These are phyloP conservation scores for Chydorus sphaericus DNA, from an alignment of 2,888 invertebrate species.

Conservation along the genomic window DNA sequence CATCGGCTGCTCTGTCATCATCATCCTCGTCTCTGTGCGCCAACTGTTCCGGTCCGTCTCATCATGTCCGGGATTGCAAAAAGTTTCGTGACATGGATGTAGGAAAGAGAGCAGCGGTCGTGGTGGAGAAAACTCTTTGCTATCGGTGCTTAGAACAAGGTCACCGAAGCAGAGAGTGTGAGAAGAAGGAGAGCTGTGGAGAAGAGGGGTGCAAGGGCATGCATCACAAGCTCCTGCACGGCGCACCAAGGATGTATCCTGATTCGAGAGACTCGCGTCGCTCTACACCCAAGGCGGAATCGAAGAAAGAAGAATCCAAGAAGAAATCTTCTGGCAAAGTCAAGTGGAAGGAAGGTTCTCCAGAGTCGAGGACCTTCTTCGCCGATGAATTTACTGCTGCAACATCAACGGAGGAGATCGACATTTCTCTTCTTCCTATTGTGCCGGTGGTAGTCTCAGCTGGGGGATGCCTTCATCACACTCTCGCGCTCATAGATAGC, in stretches of 20 bases:
- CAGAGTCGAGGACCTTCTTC: too few species aligned
- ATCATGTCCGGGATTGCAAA: neutral
- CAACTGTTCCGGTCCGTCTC: neutral
- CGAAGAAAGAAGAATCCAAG: too few species aligned
- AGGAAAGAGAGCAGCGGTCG: neutral
- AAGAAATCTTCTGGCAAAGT: too few species aligned
- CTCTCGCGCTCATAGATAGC: slow-evolving; percentile 13
- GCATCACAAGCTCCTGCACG: slow-evolving; percentile 1
- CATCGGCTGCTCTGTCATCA: neutral
- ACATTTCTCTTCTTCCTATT: neutral
- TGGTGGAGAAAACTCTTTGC: neutral
- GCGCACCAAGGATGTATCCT: neutral
- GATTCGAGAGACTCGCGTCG: too few species aligned
- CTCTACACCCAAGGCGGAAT: too few species aligned
- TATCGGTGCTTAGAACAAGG: neutral
- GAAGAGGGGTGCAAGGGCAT: neutral
- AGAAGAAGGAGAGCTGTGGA: neutral
- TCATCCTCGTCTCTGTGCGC: neutral
- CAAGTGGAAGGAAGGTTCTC: too few species aligned
- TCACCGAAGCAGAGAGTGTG: neutral
- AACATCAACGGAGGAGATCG: neutral
- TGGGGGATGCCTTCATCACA: slow-evolving; percentile 1
- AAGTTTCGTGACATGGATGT: neutral
- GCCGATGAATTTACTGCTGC: too few species aligned
- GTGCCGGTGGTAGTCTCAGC: slow-evolving; percentile 5